These are phyloP conservation scores for Acrobasis suavella DNA, from an alignment of 2,888 invertebrate species.

Conservation along the genomic window DNA sequence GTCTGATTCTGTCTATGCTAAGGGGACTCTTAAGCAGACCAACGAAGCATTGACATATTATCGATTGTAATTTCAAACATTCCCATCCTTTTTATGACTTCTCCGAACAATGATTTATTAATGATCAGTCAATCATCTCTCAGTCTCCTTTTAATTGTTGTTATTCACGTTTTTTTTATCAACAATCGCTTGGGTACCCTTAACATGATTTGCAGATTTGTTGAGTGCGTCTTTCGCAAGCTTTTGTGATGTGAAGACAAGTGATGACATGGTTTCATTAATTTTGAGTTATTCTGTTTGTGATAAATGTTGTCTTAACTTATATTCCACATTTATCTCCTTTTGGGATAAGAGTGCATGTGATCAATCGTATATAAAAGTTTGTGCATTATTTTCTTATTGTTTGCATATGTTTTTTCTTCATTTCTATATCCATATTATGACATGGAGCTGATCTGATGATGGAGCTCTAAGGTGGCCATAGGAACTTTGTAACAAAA, in stretches of 20 bases:
- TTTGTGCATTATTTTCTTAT: too few species aligned
- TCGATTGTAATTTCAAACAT: background rate
- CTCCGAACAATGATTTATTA: constrained; percentile 5
- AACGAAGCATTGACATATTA: background rate
- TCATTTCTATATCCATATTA: too few species aligned
- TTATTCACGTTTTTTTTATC: constrained; percentile 27
- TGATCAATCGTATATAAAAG: too few species aligned
- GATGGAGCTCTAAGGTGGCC: too few species aligned
- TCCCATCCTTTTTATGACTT: background rate
- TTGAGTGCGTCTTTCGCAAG: constrained; percentile 6
- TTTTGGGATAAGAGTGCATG: too few species aligned
- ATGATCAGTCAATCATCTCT: constrained; percentile 13
- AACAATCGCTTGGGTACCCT: constrained; percentile 1
- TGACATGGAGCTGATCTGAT: too few species aligned
- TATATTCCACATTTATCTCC: too few species aligned
- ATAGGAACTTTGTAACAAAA: too few species aligned
- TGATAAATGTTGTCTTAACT: too few species aligned
- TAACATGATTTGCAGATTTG: constrained; percentile 11
- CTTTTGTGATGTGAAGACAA: background rate
- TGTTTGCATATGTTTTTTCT: too few species aligned
- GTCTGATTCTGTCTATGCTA: too few species aligned
- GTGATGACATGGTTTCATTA: constrained; percentile 10
- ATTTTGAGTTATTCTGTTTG: background rate
- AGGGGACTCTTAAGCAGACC: too few species aligned
- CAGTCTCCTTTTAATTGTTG: constrained; percentile 27